phyloP scores from a whole-genome alignment of 92 coral and sea anemone species.

The Umimayanthus kanabou region DNA sequence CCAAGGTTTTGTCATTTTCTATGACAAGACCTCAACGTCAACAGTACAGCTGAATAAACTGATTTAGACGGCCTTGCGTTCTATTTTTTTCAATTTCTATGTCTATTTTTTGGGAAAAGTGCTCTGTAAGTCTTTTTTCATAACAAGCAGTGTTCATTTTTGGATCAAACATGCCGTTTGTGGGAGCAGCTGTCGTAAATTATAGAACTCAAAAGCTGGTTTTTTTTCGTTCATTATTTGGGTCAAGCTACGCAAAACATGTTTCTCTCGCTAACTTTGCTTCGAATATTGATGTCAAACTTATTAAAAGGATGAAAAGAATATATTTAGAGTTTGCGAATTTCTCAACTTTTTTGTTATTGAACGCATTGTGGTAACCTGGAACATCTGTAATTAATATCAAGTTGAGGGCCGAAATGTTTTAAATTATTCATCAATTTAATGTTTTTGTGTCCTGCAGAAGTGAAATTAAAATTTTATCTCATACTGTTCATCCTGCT shows the following conservation, averaged over 20 bases:
- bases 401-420: not conserved
- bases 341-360: not conserved
- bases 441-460: not conserved
- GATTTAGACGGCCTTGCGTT: too few species aligned
- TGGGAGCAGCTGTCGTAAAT: not conserved
- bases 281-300: not conserved
- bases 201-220: too few species aligned
- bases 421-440: not conserved
- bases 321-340: too few species aligned
- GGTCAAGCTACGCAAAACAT: not conserved
- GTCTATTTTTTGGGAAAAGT: too few species aligned
- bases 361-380: not conserved
- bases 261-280: not conserved
- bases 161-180: not conserved
- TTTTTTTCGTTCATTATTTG: not conserved
- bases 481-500: not conserved
- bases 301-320: too few species aligned
- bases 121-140: too few species aligned
- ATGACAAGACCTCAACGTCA: too few species aligned
- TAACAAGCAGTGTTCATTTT: not conserved
- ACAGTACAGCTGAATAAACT: too few species aligned
- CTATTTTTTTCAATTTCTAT: too few species aligned
- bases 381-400: not conserved
- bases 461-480: constrained; percentile 7
- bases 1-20: too few species aligned